phyloP scores from a whole-genome alignment of 1,140 invertebrate species.

The Amphibalanus amphitrite region DNA sequence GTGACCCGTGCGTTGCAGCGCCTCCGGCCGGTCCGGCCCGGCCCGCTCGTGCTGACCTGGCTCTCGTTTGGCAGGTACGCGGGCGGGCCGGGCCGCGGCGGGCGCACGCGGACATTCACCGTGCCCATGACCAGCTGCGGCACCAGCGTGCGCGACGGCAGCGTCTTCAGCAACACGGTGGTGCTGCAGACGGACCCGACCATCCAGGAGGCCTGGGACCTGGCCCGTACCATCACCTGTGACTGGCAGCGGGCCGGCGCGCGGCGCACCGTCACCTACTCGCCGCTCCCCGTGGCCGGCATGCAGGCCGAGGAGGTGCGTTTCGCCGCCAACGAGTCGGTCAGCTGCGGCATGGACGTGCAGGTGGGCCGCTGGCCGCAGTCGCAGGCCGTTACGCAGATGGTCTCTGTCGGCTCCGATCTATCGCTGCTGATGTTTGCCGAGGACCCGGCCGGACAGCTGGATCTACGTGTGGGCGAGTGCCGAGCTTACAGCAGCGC shows the following conservation, averaged over 20 bases:
- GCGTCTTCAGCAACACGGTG: constrained; percentile 17
- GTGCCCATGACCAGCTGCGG: constrained; percentile 45
- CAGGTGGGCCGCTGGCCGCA: constrained; percentile 54
- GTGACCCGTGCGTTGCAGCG: no score
- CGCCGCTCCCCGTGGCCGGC: constrained; percentile 51
- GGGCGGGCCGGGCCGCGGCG: constrained; percentile 11
- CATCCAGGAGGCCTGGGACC: constrained; percentile 34
- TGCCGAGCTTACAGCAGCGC: constrained; percentile 17
- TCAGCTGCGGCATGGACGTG: constrained; percentile 61
- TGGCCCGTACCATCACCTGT: constrained; percentile 42
- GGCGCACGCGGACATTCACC: constrained; percentile 27
- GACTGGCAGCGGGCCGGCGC: constrained; percentile 16
- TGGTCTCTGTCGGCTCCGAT: constrained; percentile 49
- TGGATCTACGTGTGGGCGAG: constrained; percentile 39
- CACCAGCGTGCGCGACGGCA: constrained; percentile 27
- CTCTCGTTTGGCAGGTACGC: constrained; percentile 16
- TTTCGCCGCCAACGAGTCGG: constrained; percentile 37
- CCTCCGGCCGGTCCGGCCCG: no score
- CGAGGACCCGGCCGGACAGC: constrained; percentile 40
- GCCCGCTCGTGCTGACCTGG: no score
- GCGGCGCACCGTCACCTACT: constrained; percentile 40
- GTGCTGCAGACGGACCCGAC: constrained; percentile 18
- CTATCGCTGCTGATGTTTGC: constrained; percentile 50
- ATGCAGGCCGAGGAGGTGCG: constrained; percentile 46
- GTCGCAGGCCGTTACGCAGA: constrained; percentile 40